These are phyloP conservation scores for Orycteropus afer DNA, from an alignment of 2,113 vertebrate genomes.

Conservation along the genomic window DNA sequence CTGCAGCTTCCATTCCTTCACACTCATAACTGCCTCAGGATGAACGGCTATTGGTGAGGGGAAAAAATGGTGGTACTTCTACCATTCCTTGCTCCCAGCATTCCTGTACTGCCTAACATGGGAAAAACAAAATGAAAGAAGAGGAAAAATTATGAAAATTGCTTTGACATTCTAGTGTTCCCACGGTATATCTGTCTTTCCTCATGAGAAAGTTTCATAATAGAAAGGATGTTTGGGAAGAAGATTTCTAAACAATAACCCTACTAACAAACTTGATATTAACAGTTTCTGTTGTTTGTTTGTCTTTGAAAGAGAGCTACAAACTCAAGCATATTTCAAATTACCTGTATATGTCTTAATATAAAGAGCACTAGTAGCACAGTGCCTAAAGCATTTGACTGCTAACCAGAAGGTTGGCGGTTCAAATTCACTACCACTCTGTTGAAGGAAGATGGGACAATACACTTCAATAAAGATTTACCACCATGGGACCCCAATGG, in stretches of 20 bases:
- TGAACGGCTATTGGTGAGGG: rapidly evolving
- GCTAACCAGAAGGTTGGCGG: too few species aligned
- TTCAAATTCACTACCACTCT: too few species aligned
- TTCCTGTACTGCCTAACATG: neutral
- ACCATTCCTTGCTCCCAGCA: neutral
- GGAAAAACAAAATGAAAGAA: neutral
- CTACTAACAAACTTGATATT: neutral
- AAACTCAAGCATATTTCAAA: conserved; percentile 11
- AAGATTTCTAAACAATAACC: neutral
- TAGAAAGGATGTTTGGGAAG: neutral
- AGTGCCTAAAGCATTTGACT: too few species aligned
- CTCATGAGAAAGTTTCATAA: neutral
- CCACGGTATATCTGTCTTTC: neutral
- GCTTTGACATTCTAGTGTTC: neutral
- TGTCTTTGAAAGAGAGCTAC: neutral
- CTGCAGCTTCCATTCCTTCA: neutral
- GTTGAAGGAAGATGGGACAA: too few species aligned
- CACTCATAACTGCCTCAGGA: neutral
- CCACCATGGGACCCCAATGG: too few species aligned
- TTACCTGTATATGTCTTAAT: neutral
- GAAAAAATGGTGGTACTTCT: neutral
- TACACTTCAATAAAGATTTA: too few species aligned
- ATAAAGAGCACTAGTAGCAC: too few species aligned
- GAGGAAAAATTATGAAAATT: neutral
- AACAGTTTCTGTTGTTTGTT: neutral